Conservation (phyloP, 2,888 invertebrate species). For the Vanessa cardui region DNA sequence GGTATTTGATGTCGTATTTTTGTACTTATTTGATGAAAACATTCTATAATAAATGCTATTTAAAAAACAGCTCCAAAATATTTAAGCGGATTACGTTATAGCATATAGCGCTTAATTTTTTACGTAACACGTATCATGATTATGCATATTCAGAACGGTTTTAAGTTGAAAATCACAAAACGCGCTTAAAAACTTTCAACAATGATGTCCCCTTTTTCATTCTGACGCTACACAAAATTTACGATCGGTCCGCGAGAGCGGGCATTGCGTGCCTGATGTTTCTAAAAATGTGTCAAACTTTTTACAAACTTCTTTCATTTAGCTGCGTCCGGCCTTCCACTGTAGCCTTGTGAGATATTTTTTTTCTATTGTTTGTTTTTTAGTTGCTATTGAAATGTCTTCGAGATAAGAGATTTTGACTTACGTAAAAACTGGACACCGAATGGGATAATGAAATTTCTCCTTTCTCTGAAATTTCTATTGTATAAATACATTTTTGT, state of each 20-base stretch:
- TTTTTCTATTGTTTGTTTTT: constrained; percentile 78
- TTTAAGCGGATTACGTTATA: not conserved
- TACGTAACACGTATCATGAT: constrained; percentile 49
- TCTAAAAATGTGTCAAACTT: constrained; percentile 83
- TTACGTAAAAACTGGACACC: constrained; percentile 64
- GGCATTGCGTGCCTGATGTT: constrained; percentile 80
- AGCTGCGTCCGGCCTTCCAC: constrained; percentile 75
- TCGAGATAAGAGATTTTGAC: constrained; percentile 66
- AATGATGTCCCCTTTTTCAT: constrained; percentile 80
- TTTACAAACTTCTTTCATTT: constrained; percentile 82
- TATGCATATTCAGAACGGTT: constrained; percentile 59
- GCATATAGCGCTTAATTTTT: constrained; percentile 30
- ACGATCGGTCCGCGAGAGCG: constrained; percentile 72
- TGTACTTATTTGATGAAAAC: not conserved
- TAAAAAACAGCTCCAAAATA: not conserved
- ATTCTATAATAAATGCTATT: not conserved
- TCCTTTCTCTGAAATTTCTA: constrained; percentile 36
- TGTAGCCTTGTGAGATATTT: constrained; percentile 71
- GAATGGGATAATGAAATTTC: constrained; percentile 67
- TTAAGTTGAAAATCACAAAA: constrained; percentile 63
- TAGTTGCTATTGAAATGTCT: constrained; percentile 77
- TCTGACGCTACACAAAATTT: constrained; percentile 80
- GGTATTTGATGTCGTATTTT: not conserved
- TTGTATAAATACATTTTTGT: constrained; percentile 24
- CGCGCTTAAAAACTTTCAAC: constrained; percentile 77